These are phyloP conservation scores for Onthophagus sagittarius DNA, from an alignment of 2,888 invertebrate genomes.

Conservation along the genomic window DNA sequence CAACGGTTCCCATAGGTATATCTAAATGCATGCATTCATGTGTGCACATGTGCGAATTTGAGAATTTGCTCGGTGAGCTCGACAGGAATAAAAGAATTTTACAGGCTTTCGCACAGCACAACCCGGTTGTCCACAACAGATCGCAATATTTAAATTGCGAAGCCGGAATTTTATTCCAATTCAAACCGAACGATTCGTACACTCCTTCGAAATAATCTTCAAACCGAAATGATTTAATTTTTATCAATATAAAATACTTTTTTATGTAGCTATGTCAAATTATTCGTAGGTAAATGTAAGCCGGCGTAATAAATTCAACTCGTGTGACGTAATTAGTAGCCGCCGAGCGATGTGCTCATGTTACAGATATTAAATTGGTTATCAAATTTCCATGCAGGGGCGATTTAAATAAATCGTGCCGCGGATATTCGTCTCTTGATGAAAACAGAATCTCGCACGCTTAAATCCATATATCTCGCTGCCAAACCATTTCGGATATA, in stretches of 20 bases:
- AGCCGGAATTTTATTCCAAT: not conserved
- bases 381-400: slow-evolving; percentile 16
- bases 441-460: not conserved
- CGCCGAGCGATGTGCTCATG: not conserved
- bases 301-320: not conserved
- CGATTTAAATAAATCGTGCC: slow-evolving; percentile 2
- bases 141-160: not conserved
- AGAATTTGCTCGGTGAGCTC: not conserved
- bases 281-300: not conserved
- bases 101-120: not conserved
- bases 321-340: slow-evolving; percentile 2
- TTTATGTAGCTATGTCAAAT: not conserved
- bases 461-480: not conserved
- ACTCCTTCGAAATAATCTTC: no score
- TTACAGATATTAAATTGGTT: slow-evolving; percentile 8
- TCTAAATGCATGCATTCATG: not conserved
- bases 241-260: not conserved
- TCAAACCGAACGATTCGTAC: not conserved
- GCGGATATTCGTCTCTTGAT: not conserved
- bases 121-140: not conserved
- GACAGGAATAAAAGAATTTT: not conserved
- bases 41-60: not conserved
- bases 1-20: not conserved
- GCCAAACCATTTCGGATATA: not conserved
- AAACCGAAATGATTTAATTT: not conserved